Percentiles rank a stretch among this genome's conserved stretches.
Evolutionary conservation across 2,797 vertebrate species (phyloP).

Genomic region (Sitta carolinensis): DNA sequence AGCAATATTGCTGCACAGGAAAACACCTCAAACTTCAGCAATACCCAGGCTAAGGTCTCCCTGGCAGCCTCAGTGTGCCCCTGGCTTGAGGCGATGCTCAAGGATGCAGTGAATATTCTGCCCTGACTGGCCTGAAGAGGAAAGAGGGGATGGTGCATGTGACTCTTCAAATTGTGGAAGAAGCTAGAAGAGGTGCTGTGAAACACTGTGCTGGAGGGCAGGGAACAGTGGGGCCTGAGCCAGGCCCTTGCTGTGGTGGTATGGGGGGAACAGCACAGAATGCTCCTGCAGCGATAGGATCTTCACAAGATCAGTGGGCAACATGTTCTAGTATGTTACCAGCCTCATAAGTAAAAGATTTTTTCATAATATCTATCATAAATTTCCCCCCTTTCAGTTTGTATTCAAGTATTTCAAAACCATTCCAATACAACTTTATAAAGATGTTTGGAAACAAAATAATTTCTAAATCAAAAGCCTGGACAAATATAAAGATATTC

Average conservation of each 20-base stretch:
- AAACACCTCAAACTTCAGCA: neutral
- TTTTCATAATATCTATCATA: neutral
- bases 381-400: neutral
- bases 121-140: neutral
- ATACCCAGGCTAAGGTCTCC: neutral
- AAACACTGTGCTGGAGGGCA: neutral
- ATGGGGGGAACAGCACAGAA: neutral
- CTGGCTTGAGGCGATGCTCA: accelerated
- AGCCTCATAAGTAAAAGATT: neutral
- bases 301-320: neutral
- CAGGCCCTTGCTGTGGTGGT: neutral
- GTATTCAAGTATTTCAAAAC: neutral
- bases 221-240: neutral
- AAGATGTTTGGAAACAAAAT: neutral
- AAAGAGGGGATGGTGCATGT: neutral
- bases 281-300: neutral
- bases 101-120: neutral
- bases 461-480: neutral
- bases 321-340: neutral
- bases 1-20: neutral
- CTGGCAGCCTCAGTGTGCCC: neutral
- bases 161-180: neutral
- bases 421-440: neutral
- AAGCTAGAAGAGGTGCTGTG: neutral
- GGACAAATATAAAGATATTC: neutral